Conservation (phyloP, 2,797 vertebrate genomes). For the Ctenopoma multispine region DNA sequence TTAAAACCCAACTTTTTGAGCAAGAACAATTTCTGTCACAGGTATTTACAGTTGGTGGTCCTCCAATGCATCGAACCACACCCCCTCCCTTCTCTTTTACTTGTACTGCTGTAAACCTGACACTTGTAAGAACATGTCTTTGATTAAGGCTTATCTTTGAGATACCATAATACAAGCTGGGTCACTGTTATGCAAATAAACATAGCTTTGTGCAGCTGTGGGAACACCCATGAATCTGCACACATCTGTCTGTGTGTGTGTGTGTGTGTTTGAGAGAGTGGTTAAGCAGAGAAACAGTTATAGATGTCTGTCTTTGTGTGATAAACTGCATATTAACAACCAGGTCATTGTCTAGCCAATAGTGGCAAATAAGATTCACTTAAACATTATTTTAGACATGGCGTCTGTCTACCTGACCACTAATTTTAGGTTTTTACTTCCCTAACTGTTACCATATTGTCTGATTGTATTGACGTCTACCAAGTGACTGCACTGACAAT, state of each 20-base stretch:
- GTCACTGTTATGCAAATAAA: constrained; percentile 69
- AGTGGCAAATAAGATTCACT: constrained; percentile 24
- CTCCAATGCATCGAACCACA: constrained; percentile 19
- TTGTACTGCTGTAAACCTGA: constrained; percentile 47
- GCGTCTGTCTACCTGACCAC: constrained; percentile 36
- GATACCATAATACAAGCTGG: constrained; percentile 44
- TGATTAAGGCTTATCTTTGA: constrained; percentile 28
- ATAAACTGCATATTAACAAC: constrained; percentile 26
- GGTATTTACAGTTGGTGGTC: constrained; percentile 52
- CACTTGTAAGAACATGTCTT: constrained; percentile 32
- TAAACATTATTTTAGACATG: constrained; percentile 24
- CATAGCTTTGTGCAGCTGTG: constrained; percentile 38
- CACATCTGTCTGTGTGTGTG: constrained; percentile 5
- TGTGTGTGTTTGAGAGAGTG: constrained; percentile 4
- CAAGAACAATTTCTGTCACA: constrained; percentile 69
- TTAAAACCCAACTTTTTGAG: constrained; percentile 56
- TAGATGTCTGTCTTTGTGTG: constrained; percentile 18
- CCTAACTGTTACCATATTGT: constrained; percentile 22
- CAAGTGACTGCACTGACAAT: constrained; percentile 48
- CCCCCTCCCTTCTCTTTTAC: background rate
- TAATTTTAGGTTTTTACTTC: constrained; percentile 26
- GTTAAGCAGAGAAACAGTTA: constrained; percentile 14
- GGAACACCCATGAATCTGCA: constrained; percentile 5
- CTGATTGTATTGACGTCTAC: constrained; percentile 17
- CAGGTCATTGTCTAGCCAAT: constrained; percentile 3